phyloP scores from a whole-genome alignment of 2,888 invertebrate genomes.

The Dicycla oo region DNA sequence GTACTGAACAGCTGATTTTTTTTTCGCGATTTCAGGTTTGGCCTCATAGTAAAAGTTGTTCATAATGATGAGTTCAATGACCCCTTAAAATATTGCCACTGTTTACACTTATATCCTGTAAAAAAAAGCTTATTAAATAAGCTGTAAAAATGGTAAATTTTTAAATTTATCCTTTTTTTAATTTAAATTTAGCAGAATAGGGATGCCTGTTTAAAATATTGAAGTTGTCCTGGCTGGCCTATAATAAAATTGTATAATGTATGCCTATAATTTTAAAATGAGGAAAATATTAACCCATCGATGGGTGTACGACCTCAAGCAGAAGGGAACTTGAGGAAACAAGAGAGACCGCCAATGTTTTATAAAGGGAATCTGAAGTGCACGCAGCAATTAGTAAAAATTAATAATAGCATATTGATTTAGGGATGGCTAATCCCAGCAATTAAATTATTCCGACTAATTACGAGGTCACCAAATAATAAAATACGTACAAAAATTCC shows the following conservation, averaged over 20 bases:
- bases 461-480: neutral
- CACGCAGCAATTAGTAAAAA: neutral
- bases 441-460: neutral
- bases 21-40: no score
- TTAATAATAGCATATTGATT: neutral
- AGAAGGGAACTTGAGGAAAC: neutral
- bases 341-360: neutral
- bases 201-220: neutral
- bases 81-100: no score
- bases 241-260: neutral
- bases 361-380: neutral
- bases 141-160: no score
- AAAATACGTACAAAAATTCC: neutral
- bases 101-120: no score
- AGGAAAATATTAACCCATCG: neutral
- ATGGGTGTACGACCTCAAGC: no score
- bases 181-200: neutral
- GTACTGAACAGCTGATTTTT: no score
- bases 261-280: no score
- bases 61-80: no score
- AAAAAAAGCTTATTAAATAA: no score
- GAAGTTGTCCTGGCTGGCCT: neutral
- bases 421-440: neutral
- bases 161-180: no score
- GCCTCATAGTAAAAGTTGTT: no score